Evolutionary conservation across 2,797 vertebrate genomes (phyloP).

Genomic region (Sciaenops ocellatus): DNA sequence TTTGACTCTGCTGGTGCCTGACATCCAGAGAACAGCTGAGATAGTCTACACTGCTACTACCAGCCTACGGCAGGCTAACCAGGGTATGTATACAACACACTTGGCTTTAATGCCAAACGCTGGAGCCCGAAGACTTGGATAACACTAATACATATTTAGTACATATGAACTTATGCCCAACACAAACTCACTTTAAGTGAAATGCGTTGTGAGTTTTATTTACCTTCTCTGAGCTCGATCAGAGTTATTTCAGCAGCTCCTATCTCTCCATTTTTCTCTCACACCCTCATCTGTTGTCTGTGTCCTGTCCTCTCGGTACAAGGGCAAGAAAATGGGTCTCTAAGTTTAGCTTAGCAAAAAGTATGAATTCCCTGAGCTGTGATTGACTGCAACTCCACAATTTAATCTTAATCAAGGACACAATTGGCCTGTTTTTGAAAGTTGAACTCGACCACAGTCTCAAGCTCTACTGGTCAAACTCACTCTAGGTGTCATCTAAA

Average conservation of each 20-base stretch:
- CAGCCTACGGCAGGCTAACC: constrained; percentile 94
- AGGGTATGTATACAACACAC: constrained; percentile 82
- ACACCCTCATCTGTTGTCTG: constrained; percentile 28
- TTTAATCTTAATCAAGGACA: constrained; percentile 25
- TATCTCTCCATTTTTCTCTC: constrained; percentile 15
- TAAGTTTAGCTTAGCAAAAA: constrained; percentile 51
- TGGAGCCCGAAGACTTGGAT: not conserved
- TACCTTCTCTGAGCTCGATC: constrained; percentile 17
- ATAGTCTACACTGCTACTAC: constrained; percentile 96
- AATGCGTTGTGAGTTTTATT: not conserved
- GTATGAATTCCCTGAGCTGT: constrained; percentile 25
- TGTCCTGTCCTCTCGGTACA: constrained; percentile 39
- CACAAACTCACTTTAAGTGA: not conserved
- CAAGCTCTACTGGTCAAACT: not conserved
- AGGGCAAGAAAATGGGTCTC: constrained; percentile 59
- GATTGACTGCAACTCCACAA: constrained; percentile 12
- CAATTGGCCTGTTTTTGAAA: constrained; percentile 14
- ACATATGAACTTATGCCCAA: not conserved
- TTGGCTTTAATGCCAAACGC: not conserved
- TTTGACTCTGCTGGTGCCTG: constrained; percentile 96
- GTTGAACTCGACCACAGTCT: not conserved
- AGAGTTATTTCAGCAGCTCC: constrained; percentile 30
- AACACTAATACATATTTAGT: not conserved
- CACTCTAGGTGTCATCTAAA: not conserved
- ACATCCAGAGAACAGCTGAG: constrained; percentile 98